Evolutionary conservation across 2,888 invertebrate genomes (phyloP).

Genomic region (Periphyllus acericola): DNA sequence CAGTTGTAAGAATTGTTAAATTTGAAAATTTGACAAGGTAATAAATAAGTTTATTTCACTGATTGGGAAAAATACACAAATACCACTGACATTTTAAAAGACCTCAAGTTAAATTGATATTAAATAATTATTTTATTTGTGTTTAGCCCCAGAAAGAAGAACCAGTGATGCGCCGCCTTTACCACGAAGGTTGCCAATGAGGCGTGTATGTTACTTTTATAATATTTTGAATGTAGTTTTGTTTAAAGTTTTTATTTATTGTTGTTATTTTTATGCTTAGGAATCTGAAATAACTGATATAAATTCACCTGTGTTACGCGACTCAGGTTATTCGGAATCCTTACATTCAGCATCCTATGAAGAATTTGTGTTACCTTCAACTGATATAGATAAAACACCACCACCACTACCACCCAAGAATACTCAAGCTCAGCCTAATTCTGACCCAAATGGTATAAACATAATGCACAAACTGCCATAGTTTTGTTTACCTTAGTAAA

Average conservation of each 20-base stretch:
- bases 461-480: not conserved
- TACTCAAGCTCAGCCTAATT: conserved; percentile 27
- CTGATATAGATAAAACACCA: conserved; percentile 29
- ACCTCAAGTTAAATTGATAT: not conserved
- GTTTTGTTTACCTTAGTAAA: not conserved
- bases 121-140: not conserved
- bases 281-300: conserved; percentile 44
- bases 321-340: conserved; percentile 58
- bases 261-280: conserved; percentile 13
- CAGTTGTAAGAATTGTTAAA: too few relatives aligned
- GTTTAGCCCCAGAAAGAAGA: conserved; percentile 71
- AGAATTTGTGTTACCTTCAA: conserved; percentile 48
- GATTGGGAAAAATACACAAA: too few relatives aligned
- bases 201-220: conserved; percentile 61
- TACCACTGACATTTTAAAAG: too few relatives aligned
- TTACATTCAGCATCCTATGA: conserved; percentile 50
- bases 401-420: conserved; percentile 51
- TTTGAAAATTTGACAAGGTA: too few relatives aligned
- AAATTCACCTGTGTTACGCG: conserved; percentile 32
- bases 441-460: conserved; percentile 46
- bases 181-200: conserved; percentile 67
- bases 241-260: not conserved
- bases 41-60: too few relatives aligned
- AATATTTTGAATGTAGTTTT: not conserved
- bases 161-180: conserved; percentile 68